Percentiles rank a stretch among this genome's conserved stretches.
phyloP scores from a whole-genome alignment of 2,888 invertebrate genomes.

The Oligia latruncula region DNA sequence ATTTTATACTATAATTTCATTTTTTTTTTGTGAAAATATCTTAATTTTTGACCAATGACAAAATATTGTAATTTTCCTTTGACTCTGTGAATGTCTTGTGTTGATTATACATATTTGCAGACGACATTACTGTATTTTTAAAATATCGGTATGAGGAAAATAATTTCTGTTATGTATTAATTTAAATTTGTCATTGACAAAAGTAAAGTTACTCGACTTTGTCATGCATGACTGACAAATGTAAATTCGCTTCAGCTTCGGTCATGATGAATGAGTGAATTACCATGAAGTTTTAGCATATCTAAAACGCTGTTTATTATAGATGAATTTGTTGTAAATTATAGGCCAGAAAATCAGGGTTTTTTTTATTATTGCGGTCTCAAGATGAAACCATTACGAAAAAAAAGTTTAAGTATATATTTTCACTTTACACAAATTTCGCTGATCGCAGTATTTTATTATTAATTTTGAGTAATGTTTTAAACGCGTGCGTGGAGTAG shows the following conservation, averaged over 20 bases:
- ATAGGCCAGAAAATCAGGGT: constrained; percentile 37
- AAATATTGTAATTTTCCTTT: constrained; percentile 5
- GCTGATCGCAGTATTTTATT: constrained; percentile 53
- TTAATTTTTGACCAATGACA: constrained; percentile 5
- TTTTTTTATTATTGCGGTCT: constrained; percentile 32
- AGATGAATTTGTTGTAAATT: constrained; percentile 25
- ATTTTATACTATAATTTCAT: constrained; percentile 18
- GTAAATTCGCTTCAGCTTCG: constrained; percentile 15
- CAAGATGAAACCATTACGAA: not conserved
- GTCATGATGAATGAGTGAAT: constrained; percentile 7
- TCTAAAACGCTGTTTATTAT: constrained; percentile 5
- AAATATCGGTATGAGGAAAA: constrained; percentile 9
- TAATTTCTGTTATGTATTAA: not conserved
- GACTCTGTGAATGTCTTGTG: not conserved
- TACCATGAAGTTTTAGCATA: not conserved
- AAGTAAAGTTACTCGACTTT: constrained; percentile 14
- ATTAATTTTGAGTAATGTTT: constrained; percentile 43
- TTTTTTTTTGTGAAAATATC: constrained; percentile 23
- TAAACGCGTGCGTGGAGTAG: constrained; percentile 45
- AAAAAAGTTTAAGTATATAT: not conserved
- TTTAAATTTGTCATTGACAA: constrained; percentile 1
- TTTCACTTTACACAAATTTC: not conserved
- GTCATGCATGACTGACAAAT: constrained; percentile 13
- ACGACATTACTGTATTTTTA: not conserved
- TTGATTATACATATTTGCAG: not conserved